Evolutionary conservation across 2,888 invertebrate species (phyloP).

Genomic region (Brachylomia viminalis): DNA sequence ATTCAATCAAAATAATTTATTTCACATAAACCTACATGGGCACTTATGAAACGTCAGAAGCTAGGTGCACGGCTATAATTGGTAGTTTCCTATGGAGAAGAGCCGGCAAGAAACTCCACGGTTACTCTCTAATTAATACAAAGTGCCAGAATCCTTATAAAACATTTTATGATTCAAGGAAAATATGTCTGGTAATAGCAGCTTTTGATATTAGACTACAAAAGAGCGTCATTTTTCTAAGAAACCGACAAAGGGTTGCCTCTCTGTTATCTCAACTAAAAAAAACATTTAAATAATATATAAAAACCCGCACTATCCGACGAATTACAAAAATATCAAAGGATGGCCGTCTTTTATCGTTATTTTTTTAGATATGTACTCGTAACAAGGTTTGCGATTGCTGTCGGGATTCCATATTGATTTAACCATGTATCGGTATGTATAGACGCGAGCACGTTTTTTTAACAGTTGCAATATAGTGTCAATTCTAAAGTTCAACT

Average conservation of each 20-base stretch:
- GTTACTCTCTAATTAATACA: too few relatives aligned
- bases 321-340: background rate
- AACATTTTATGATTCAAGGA: background rate
- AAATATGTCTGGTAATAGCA: background rate
- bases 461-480: background rate
- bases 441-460: background rate
- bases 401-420: background rate
- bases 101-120: too few relatives aligned
- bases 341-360: background rate
- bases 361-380: background rate
- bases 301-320: background rate
- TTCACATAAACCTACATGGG: too few relatives aligned
- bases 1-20: too few relatives aligned
- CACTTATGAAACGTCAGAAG: too few relatives aligned
- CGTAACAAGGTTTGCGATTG: background rate
- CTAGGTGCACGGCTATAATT: too few relatives aligned
- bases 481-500: constrained; percentile 11
- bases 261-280: background rate
- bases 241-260: background rate
- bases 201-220: background rate
- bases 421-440: background rate
- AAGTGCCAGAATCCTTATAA: too few relatives aligned
- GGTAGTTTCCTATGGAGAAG: too few relatives aligned
- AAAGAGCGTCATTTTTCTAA: background rate
- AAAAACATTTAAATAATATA: background rate